Evolutionary conservation across 2,888 invertebrate genomes (phyloP), one percentile per base, ranked within the genome.

Genomic region (Lathronympha strigana): DNA sequence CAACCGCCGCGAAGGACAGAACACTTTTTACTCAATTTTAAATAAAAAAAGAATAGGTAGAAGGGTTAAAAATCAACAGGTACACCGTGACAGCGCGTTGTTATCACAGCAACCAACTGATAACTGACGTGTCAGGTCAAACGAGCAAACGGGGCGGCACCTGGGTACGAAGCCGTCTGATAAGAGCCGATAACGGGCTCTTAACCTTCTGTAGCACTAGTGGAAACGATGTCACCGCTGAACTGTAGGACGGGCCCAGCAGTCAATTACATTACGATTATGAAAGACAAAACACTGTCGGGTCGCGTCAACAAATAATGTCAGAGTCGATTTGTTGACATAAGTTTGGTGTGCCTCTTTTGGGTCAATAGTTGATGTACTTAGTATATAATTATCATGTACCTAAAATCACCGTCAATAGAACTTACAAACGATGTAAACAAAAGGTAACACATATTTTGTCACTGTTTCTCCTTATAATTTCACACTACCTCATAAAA

Each of bases 81-180:
- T 91, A 90, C 74, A 74, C 76, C 74, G 83, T 84, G 83, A 78
- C 81, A 81, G 76, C 75, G 70, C 75, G 75, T 82, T 84, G 86
- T 89, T 92, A 92, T 92, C 92, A 88, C 86, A 78, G 78, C 82
- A 80, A 74, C 73, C 85, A 76, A 88, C 90, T 92, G 91, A 92
- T 91, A 91, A 90, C 87, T 86, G 82, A 80, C 81, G 86, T 92
- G 91, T 90, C 92, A 92, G 92, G 92, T 92, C 92, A 92, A 92
- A 92, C 87, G 90, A 88, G 84, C 91, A 92, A 90, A 88, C 86
- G 88, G 89, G 88, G 87, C 88, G 89, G 83, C 78, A 81, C 80
- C 80, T 82, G 85, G 85, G 84, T 84, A 85, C 80, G 82, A 77
- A 76, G 45, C 74, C 55, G 64, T 74, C 82, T 90, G 90, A 90